Evolutionary conservation across 1,140 invertebrate species (phyloP).

Genomic region (Stegodyphus dumicola): DNA sequence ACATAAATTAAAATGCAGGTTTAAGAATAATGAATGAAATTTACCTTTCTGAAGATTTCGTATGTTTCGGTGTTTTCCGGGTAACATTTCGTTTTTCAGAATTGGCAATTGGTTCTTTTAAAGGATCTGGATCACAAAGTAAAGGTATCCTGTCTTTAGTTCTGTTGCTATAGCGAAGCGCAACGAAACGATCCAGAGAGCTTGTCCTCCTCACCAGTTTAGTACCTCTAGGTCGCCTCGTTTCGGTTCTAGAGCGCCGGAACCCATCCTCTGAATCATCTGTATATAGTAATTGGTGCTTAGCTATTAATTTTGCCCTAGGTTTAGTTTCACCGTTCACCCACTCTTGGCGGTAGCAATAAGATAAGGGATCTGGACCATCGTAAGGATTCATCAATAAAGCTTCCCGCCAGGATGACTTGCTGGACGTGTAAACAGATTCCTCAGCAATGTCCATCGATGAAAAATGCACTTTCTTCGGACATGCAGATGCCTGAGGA

Average conservation of each 20-base stretch:
- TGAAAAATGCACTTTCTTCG: constrained; percentile 45
- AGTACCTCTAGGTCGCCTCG: constrained; percentile 5
- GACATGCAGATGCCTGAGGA: background rate
- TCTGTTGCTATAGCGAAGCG: constrained; percentile 14
- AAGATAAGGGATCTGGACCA: constrained; percentile 5
- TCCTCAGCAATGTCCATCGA: background rate
- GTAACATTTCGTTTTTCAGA: background rate
- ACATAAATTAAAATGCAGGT: background rate
- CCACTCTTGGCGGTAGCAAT: constrained; percentile 52
- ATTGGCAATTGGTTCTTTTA: background rate
- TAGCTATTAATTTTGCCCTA: background rate
- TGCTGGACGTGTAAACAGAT: background rate
- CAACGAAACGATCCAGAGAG: constrained; percentile 40
- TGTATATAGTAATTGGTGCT: constrained; percentile 19
- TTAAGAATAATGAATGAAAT: background rate
- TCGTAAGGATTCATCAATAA: constrained; percentile 6
- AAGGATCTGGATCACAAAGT: constrained; percentile 53
- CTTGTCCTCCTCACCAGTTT: constrained; percentile 34
- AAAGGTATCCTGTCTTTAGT: constrained; percentile 23
- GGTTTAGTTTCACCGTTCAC: constrained; percentile 14
- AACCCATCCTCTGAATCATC: constrained; percentile 1
- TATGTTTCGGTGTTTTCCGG: background rate
- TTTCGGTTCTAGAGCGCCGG: constrained; percentile 10
- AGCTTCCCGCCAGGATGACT: constrained; percentile 38
- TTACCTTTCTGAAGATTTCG: constrained; percentile 37